phyloP scores from a whole-genome alignment of 2,888 invertebrate species.

The Syritta pipiens region DNA sequence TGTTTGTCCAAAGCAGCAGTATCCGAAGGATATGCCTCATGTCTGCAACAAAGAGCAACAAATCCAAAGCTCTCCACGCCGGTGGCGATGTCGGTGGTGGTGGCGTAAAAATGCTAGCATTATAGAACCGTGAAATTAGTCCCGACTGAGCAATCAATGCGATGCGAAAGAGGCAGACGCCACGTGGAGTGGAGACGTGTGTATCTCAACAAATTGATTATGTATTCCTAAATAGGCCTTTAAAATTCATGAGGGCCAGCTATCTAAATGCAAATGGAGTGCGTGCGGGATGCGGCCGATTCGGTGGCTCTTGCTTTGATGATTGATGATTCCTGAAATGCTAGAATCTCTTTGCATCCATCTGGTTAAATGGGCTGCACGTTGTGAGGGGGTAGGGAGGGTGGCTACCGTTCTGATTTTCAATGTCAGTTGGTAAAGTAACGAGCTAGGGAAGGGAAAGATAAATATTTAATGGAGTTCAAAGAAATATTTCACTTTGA shows the following conservation, averaged over 20 bases:
- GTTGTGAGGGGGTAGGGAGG: neutral
- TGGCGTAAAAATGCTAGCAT: conserved; percentile 5
- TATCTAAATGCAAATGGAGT: conserved; percentile 52
- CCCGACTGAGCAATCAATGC: conserved; percentile 33
- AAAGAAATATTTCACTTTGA: neutral
- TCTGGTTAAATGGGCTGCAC: neutral
- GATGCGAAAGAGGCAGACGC: neutral
- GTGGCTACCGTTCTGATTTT: neutral
- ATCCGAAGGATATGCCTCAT: too few species aligned
- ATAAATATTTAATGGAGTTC: neutral
- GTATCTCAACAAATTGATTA: conserved; percentile 38
- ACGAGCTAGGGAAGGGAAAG: too few species aligned
- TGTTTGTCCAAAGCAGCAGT: conserved; percentile 13
- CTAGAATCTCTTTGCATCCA: neutral
- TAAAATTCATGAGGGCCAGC: conserved; percentile 48
- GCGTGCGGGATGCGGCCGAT: conserved; percentile 28
- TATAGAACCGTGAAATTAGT: conserved; percentile 29
- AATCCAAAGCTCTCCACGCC: too few species aligned
- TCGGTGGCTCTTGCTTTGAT: conserved; percentile 23
- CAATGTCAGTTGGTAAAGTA: too few species aligned
- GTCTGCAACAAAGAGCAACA: too few species aligned
- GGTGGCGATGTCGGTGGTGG: too few species aligned
- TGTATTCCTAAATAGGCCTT: conserved; percentile 51
- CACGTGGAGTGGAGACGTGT: neutral
- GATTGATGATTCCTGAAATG: conserved; percentile 24